These are phyloP conservation scores for Serranus cabrilla DNA, from an alignment of 2,797 vertebrate genomes.

Conservation along the genomic window DNA sequence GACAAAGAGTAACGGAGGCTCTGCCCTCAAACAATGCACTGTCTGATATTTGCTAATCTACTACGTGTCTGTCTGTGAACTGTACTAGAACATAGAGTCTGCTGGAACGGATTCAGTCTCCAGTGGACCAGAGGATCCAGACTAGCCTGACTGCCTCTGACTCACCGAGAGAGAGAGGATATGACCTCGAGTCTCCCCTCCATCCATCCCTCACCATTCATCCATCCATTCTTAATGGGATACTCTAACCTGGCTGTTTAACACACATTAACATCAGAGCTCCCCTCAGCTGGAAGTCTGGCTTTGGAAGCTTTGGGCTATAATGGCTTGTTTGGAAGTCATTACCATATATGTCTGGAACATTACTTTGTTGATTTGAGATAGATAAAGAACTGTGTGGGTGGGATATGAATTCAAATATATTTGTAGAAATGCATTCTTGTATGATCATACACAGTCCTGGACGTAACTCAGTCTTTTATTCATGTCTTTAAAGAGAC, in stretches of 20 bases:
- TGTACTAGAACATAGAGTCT: constrained; percentile 31
- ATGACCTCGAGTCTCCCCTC: constrained; percentile 67
- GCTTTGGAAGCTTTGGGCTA: constrained; percentile 46
- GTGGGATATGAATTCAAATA: neutral
- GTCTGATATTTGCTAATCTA: constrained; percentile 21
- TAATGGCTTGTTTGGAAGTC: constrained; percentile 30
- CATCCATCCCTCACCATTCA: constrained; percentile 59
- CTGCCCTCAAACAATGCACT: neutral
- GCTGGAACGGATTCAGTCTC: constrained; percentile 52
- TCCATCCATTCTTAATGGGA: constrained; percentile 71
- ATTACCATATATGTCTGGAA: constrained; percentile 18
- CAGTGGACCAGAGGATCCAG: constrained; percentile 61
- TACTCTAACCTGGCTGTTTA: constrained; percentile 80
- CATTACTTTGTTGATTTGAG: constrained; percentile 13
- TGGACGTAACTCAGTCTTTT: neutral
- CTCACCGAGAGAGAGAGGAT: constrained; percentile 46
- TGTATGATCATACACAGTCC: neutral
- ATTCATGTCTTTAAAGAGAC: neutral
- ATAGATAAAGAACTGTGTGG: neutral
- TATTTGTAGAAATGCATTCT: neutral
- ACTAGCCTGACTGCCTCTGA: constrained; percentile 61
- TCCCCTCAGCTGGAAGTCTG: constrained; percentile 74
- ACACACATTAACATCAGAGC: constrained; percentile 74
- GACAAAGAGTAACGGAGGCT: neutral
- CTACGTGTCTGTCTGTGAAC: constrained; percentile 13